Evolutionary conservation across 2,797 vertebrate species (phyloP).

Genomic region (Melanotaenia parkinsoni): DNA sequence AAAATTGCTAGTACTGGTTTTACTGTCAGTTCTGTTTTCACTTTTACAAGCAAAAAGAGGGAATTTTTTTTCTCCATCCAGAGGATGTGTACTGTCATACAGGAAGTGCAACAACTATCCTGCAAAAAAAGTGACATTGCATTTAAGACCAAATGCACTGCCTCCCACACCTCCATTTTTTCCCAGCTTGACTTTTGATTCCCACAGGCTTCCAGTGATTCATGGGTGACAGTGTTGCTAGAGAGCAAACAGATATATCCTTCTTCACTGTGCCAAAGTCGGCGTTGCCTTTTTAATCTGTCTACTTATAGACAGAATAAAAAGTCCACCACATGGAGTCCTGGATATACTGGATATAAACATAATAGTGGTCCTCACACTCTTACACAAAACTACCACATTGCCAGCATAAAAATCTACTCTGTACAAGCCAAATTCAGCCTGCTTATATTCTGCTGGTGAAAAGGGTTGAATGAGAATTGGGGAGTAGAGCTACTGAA

Average conservation of each 20-base stretch:
- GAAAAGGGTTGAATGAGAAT: conserved; percentile 43
- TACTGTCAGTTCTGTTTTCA: conserved; percentile 51
- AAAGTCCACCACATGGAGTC: conserved; percentile 62
- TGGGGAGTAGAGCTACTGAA: conserved; percentile 12
- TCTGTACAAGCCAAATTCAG: conserved; percentile 43
- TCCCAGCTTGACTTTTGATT: conserved; percentile 71
- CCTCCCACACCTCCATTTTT: conserved; percentile 37
- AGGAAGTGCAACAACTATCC: conserved; percentile 62
- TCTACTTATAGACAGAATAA: conserved; percentile 49
- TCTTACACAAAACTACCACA: conserved; percentile 48
- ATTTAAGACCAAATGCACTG: conserved; percentile 60
- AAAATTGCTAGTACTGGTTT: conserved; percentile 57
- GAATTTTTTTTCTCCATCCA: conserved; percentile 49
- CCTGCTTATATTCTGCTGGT: conserved; percentile 27
- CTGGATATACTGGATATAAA: conserved; percentile 43
- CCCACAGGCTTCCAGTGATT: conserved; percentile 74
- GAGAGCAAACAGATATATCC: conserved; percentile 63
- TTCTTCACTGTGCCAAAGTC: conserved; percentile 55
- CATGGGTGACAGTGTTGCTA: conserved; percentile 67
- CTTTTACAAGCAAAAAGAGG: conserved; percentile 39
- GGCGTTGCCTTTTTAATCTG: conserved; percentile 64
- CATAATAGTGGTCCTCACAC: conserved; percentile 50
- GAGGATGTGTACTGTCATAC: conserved; percentile 59
- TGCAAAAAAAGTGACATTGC: conserved; percentile 63
- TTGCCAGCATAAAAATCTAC: conserved; percentile 43